Base-by-base conservation (phyloP, 2,888 invertebrate genomes). In the Drosophila colorata region DNA sequence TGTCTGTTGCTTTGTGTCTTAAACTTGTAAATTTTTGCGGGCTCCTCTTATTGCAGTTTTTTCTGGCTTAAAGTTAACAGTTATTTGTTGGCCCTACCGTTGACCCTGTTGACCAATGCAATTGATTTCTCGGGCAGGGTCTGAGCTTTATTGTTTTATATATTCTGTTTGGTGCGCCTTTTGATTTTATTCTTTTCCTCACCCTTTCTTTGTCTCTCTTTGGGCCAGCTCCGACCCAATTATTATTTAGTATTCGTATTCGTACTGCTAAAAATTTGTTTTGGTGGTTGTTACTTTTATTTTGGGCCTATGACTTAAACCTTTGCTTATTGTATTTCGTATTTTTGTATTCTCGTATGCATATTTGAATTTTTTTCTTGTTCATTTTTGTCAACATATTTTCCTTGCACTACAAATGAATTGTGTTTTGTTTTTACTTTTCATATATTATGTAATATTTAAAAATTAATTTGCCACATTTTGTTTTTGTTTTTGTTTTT, bases 401-500 rank as follows among this genome's bases (percentile, higher is more conserved):
- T 85, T 41, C 13, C 59, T 83, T 80, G 69, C 80, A 80, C 82
- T 87, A 84, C 82, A 77, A 86, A 86, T 71, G 72, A 85, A 82
- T 77, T 66, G 55, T 38, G 38, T 60, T 53, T 74, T 65, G 20
- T 64, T 49, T 44, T 47, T 69, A 61, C 59, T 41, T 18, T 41
- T 55, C 41, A 52, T 41, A 52, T 66, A 55, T 70, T 55, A 38
- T 49, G 65, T 69, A 52, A 53, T 69, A 49, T 63, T 76, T 84
- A 65, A 80, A 85, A 78, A 84, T 88, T 88, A 88, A 81, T 87
- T 87, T 85, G 87, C 87, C 88, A 88, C 87, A 87, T 78, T 71
- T 67, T 68, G 33, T 23, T 66, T 71, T 28, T 8, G 33, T 23
- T 66, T 71, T 28, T 8, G 31, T 33, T 59, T 69, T 52, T 47